Evolutionary conservation across 2,797 vertebrate species (phyloP).

Genomic region (Hoplostethus mediterraneus): DNA sequence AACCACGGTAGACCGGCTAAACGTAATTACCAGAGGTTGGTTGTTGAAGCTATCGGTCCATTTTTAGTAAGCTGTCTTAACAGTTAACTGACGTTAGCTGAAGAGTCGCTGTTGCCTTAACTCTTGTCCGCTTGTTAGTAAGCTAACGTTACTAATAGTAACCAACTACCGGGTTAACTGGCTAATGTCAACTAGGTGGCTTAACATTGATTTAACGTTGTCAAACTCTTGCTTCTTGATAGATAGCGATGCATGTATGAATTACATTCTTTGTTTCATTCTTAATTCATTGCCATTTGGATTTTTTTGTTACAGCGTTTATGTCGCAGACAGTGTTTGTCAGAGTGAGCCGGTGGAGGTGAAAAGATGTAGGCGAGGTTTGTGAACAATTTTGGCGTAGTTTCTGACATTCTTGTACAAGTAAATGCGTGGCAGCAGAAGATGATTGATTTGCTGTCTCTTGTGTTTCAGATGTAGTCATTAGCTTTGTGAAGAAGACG

Average conservation of each 20-base stretch:
- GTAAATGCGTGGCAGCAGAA: background rate
- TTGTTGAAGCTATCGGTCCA: background rate
- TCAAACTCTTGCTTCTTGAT: background rate
- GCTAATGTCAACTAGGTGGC: background rate
- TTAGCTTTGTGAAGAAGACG: conserved; percentile 85
- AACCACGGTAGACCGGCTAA: conserved; percentile 80
- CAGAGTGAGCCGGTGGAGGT: conserved; percentile 76
- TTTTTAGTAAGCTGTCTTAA: background rate
- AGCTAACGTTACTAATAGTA: background rate
- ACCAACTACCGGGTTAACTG: background rate
- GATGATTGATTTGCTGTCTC: background rate
- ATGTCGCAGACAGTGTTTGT: conserved; percentile 74
- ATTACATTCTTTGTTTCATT: background rate
- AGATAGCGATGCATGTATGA: background rate
- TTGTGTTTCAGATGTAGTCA: conserved; percentile 81
- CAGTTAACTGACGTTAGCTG: background rate
- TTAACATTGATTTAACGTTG: background rate
- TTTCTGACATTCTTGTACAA: background rate
- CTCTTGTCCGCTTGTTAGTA: background rate
- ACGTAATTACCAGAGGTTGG: conserved; percentile 86
- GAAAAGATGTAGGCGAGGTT: conserved; percentile 83
- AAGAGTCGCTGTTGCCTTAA: background rate
- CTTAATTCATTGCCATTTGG: background rate
- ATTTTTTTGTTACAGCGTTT: conserved; percentile 70
- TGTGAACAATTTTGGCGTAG: conserved; percentile 8